phyloP scores from a whole-genome alignment of 2,113 vertebrate genomes.

The Xyrauchen texanus region DNA sequence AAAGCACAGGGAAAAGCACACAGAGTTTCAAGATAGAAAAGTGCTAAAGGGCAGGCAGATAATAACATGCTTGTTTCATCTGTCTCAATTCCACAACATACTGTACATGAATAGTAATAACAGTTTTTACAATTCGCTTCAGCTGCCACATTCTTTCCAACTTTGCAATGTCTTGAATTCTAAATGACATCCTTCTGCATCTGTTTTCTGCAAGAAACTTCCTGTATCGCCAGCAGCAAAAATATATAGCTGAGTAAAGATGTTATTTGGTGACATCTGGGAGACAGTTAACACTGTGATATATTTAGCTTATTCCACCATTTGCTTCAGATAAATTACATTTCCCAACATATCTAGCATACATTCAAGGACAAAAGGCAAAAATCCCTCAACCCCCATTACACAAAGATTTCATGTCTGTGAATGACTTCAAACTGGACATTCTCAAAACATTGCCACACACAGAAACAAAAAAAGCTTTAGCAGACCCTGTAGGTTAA shows the following conservation, averaged over 20 bases:
- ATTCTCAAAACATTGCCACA: neutral
- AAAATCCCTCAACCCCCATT: too few relatives aligned
- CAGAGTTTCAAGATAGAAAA: conserved; percentile 2
- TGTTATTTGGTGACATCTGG: conserved; percentile 44
- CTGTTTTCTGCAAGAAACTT: neutral
- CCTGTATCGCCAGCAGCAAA: conserved; percentile 34
- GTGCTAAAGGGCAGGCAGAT: conserved; percentile 32
- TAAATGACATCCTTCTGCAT: conserved; percentile 4
- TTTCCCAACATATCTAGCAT: neutral
- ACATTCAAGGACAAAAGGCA: neutral
- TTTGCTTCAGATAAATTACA: neutral
- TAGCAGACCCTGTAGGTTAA: neutral
- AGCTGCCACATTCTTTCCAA: conserved; percentile 29
- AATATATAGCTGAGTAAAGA: conserved; percentile 53
- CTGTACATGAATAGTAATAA: too few relatives aligned
- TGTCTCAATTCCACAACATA: neutral
- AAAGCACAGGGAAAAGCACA: conserved; percentile 21
- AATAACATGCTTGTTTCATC: conserved; percentile 32
- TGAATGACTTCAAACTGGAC: too few relatives aligned
- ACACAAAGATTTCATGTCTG: too few relatives aligned
- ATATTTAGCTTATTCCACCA: neutral
- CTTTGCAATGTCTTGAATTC: conserved; percentile 33
- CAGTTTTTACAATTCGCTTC: conserved; percentile 7
- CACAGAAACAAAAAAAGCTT: neutral
- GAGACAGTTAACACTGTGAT: conserved; percentile 16